A percentile compares a stretch with the other conserved stretches of the same genome.
These are phyloP conservation scores for Cyclina sinensis DNA, from an alignment of 1,140 invertebrate species.

Conservation along the genomic window DNA sequence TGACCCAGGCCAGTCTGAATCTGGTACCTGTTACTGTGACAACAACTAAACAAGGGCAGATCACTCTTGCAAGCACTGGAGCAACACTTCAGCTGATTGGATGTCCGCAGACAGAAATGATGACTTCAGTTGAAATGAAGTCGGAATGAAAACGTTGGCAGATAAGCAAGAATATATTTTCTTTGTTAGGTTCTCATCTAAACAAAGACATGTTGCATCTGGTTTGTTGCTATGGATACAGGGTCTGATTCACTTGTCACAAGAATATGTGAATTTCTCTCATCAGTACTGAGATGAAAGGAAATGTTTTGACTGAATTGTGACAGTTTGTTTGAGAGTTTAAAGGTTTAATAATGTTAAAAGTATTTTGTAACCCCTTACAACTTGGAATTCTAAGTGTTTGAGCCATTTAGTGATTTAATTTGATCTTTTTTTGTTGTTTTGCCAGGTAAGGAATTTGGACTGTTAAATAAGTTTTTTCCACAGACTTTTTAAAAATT, in stretches of 20 bases:
- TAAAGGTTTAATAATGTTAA: no score
- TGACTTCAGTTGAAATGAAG: slow-evolving; percentile 51
- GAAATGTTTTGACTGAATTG: no score
- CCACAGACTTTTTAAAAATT: no score
- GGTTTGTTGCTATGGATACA: background rate
- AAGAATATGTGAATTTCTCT: background rate
- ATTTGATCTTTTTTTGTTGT: no score
- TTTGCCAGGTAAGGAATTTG: no score
- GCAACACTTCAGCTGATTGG: slow-evolving; percentile 61
- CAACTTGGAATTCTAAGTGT: no score
- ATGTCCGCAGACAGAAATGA: slow-evolving; percentile 56
- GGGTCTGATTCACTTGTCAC: background rate
- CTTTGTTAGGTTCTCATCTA: background rate
- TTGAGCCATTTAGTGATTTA: no score
- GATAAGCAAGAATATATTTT: background rate
- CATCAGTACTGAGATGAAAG: no score
- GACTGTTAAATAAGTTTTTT: no score
- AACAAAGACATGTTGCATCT: background rate
- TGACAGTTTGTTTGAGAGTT: no score
- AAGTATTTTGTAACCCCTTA: no score
- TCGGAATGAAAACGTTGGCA: slow-evolving; percentile 21
- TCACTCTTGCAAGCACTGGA: slow-evolving; percentile 58
- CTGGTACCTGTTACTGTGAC: slow-evolving; percentile 63
- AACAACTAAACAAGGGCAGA: slow-evolving; percentile 61
- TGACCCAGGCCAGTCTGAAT: slow-evolving; percentile 51